Evolutionary conservation across 2,113 vertebrate genomes (phyloP), one percentile per base, ranked within the genome.

Genomic region (Cyanoliseus patagonus): DNA sequence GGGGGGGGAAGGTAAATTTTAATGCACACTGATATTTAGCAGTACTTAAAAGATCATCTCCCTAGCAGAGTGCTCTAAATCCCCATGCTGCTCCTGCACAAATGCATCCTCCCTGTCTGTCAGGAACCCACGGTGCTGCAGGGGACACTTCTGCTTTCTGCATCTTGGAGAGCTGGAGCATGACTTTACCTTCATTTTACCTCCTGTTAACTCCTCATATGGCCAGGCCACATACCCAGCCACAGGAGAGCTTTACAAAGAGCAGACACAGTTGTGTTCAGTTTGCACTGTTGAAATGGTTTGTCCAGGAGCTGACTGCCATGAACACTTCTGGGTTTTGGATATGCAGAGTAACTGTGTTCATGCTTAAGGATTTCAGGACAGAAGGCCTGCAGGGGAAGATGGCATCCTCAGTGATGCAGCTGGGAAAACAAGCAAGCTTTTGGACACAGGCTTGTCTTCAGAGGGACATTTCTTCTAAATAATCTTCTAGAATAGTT

Each of bases 1-100:
- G 9, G 13, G 13, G 4, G 10, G 4, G 16, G 12, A 5, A 31
- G 20, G 13, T 46, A 31, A 8, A 41, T 31, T 73, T 35, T 2
- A 3, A 27, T 59, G 1, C 7, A 5, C 1, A 0, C 7, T 13
- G 6, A 31, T 59, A 17, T 15, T 49, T 33, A 37, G 39, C 31
- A 59, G 23, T 33, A 63, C 37, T 70, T 64, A 39, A 33, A n/a
- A 41, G 33, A 15, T 39, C 8, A 33, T 14, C 13, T 78, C 53
- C 77, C 30, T 51, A 74, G 13, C 39, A 64, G 44, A 75, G 37
- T 25, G 30, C 37, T 57, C 7, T 63, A 52, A 79, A 57, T 78
- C 16, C 27, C 5, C 10, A 2, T 37, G 22, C 19, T n/a, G 2
- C 35, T 70, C 37, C 23, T 53, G 64, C 35, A 13, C 28, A n/a